phyloP scores from a whole-genome alignment of 2,888 invertebrate species.

The Leptinotarsa haldemani region DNA sequence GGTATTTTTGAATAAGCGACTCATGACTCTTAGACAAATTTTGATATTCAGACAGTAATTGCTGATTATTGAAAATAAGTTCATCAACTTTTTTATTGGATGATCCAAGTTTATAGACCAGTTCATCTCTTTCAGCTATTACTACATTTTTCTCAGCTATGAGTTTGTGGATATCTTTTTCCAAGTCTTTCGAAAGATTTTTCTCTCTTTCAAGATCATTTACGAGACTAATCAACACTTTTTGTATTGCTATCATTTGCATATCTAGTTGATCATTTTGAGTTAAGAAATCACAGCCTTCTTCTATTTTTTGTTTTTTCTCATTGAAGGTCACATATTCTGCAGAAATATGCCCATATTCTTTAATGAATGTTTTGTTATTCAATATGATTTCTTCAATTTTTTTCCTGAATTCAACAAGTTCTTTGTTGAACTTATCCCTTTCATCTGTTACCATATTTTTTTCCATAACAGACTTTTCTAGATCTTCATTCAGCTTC shows the following conservation, averaged over 20 bases:
- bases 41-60: constrained; percentile 5
- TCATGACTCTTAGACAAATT: not conserved
- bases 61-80: not conserved
- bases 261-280: not conserved
- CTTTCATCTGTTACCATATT: not conserved
- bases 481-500: not conserved
- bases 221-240: not conserved
- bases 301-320: not conserved
- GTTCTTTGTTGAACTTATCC: not conserved
- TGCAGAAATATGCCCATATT: constrained; percentile 1
- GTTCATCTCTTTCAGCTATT: constrained; percentile 19
- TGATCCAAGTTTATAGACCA: constrained; percentile 20
- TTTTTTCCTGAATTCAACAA: not conserved
- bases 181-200: not conserved
- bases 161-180: constrained; percentile 21
- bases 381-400: not conserved
- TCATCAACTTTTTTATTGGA: constrained; percentile 19
- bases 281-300: not conserved
- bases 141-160: constrained; percentile 13
- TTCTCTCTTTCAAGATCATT: constrained; percentile 4
- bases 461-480: not conserved
- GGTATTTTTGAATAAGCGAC: not conserved
- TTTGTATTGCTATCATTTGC: not conserved
- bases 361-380: not conserved
- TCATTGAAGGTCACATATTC: not conserved